phyloP scores from a whole-genome alignment of 2,797 vertebrate genomes.

The Centroberyx gerrardi region DNA sequence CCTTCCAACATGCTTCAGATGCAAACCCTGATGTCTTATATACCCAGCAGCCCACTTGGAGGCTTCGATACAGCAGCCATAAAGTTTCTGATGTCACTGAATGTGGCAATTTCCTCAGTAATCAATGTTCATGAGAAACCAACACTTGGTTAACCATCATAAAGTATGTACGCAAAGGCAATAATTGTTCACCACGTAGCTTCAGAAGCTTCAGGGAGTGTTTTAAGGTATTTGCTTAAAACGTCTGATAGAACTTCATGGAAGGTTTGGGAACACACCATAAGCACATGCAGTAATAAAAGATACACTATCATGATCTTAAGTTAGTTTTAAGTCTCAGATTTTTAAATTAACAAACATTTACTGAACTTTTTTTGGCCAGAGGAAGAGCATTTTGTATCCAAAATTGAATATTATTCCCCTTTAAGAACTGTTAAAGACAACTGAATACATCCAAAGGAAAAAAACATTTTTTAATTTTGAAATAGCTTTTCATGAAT shows the following conservation, averaged over 20 bases:
- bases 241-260: neutral
- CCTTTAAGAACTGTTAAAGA: too few species aligned
- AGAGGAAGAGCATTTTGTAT: too few species aligned
- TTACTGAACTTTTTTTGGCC: too few species aligned
- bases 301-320: neutral
- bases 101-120: conserved; percentile 19
- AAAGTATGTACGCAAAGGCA: conserved; percentile 34
- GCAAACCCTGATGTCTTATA: conserved; percentile 54
- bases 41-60: conserved; percentile 21
- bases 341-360: too few species aligned
- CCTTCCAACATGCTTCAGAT: conserved; percentile 36
- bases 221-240: conserved; percentile 45
- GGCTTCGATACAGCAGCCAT: conserved; percentile 20
- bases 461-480: too few species aligned
- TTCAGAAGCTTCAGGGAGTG: conserved; percentile 28
- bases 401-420: too few species aligned
- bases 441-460: too few species aligned
- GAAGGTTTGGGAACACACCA: conserved; percentile 8
- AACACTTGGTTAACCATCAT: conserved; percentile 64
- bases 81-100: conserved; percentile 36
- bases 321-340: neutral
- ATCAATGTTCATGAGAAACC: conserved; percentile 59
- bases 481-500: too few species aligned
- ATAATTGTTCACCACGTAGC: conserved; percentile 6
- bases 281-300: conserved; percentile 5